These are phyloP conservation scores for Deroptyus accipitrinus DNA, from an alignment of 2,113 vertebrate species.

Conservation along the genomic window DNA sequence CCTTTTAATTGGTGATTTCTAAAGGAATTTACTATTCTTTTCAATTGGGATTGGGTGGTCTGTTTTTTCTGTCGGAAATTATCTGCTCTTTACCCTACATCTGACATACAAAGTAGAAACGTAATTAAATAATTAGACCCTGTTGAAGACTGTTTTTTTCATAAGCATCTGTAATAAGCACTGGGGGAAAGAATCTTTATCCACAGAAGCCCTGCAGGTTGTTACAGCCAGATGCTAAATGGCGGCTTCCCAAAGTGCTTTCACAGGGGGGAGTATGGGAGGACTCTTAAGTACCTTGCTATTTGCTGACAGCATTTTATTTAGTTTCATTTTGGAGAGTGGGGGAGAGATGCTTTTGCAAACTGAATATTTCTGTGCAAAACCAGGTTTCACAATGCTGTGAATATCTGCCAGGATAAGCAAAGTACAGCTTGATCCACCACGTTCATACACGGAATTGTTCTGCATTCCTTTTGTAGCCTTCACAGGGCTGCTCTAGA, in stretches of 20 bases:
- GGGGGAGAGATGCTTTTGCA: background rate
- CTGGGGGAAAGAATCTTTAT: background rate
- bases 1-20: background rate
- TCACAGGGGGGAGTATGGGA: background rate
- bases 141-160: background rate
- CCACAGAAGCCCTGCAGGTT: background rate
- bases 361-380: background rate
- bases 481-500: background rate
- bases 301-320: background rate
- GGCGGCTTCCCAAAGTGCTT: background rate
- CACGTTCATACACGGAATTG: background rate
- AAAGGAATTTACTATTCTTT: background rate
- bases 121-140: background rate
- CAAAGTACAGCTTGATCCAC: background rate
- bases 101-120: background rate
- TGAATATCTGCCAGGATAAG: constrained; percentile 16
- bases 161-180: background rate
- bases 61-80: background rate
- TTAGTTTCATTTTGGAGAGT: background rate
- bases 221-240: background rate
- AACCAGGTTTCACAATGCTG: background rate
- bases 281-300: background rate
- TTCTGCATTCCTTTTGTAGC: background rate
- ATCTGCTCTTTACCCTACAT: background rate
- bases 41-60: background rate